A percentile compares a stretch with the other conserved stretches of the same genome.
Conservation (phyloP, 2,113 vertebrate species). For the Plecturocebus donacophilus region DNA sequence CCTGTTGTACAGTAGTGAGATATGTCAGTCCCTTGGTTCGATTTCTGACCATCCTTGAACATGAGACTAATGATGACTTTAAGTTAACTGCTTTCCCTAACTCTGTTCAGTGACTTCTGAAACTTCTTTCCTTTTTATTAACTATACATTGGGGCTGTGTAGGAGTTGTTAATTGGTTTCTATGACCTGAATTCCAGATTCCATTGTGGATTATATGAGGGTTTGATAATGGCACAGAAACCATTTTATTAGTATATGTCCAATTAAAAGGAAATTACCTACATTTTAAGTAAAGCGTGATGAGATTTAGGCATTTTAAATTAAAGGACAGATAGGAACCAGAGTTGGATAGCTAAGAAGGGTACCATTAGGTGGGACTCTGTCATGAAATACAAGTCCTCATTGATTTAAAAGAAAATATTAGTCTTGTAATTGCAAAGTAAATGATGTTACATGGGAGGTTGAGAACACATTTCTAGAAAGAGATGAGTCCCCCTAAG, state of each 20-base stretch:
- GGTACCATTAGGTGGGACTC: neutral
- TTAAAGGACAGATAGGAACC: slow-evolving; percentile 50
- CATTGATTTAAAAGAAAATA: slow-evolving; percentile 50
- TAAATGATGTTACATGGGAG: neutral
- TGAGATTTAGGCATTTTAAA: slow-evolving; percentile 58
- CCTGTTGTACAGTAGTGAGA: neutral
- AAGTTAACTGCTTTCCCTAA: neutral
- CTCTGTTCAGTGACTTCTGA: neutral
- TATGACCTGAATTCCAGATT: slow-evolving; percentile 55
- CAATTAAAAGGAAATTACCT: slow-evolving; percentile 63
- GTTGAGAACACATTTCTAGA: neutral
- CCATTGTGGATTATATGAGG: slow-evolving; percentile 32
- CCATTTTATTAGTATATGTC: slow-evolving; percentile 55
- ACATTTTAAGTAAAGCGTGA: slow-evolving; percentile 48
- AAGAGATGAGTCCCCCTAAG: neutral
- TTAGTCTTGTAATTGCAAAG: slow-evolving; percentile 34
- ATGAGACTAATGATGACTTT: neutral
- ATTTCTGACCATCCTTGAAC: neutral
- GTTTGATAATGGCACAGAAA: slow-evolving; percentile 36
- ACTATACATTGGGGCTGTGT: neutral
- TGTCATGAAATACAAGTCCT: neutral
- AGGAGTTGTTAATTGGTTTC: slow-evolving; percentile 21
- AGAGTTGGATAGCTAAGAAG: slow-evolving; percentile 18
- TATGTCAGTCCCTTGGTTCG: neutral
- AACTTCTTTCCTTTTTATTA: slow-evolving; percentile 28